Percentiles rank a stretch among this genome's conserved stretches.
Evolutionary conservation across 2,888 invertebrate genomes (phyloP).

Genomic region (Alloscopus bannaensis): DNA sequence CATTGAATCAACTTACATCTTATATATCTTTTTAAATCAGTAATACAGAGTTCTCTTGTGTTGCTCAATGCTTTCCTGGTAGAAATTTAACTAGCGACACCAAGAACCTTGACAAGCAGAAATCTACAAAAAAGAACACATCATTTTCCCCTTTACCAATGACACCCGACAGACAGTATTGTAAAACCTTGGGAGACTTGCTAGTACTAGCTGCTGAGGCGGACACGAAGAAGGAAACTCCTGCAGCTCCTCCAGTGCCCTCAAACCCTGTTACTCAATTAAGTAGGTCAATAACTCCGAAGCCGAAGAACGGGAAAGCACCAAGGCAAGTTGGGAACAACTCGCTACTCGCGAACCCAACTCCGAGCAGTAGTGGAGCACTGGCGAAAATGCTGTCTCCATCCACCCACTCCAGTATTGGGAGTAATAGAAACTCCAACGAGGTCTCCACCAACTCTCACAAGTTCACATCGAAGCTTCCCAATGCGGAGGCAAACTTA

Average conservation of each 20-base stretch:
- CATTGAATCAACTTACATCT: conserved; percentile 1
- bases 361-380: conserved; percentile 54
- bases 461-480: conserved; percentile 43
- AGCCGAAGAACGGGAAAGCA: conserved; percentile 53
- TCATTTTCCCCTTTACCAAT: not conserved
- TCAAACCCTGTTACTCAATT: conserved; percentile 14
- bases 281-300: conserved; percentile 17
- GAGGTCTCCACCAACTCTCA: conserved; percentile 32
- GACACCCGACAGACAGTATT: conserved; percentile 22
- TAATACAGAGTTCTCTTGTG: not conserved
- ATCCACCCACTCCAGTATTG: conserved; percentile 55
- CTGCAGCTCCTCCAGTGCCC: conserved; percentile 21
- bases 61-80: not conserved
- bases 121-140: not conserved
- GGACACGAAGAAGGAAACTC: conserved; percentile 49
- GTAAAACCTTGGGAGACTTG: conserved; percentile 37
- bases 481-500: conserved; percentile 70
- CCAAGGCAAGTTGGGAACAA: conserved; percentile 31
- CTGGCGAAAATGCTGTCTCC: conserved; percentile 71
- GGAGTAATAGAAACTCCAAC: conserved; percentile 30
- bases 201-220: conserved; percentile 31
- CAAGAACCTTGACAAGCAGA: conserved; percentile 1
- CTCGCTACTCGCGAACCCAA: conserved; percentile 43
- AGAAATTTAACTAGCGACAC: conserved; percentile 38
- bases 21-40: not conserved